Base-by-base conservation (phyloP, 2,888 invertebrate species). In the Notodonta ziczac region DNA sequence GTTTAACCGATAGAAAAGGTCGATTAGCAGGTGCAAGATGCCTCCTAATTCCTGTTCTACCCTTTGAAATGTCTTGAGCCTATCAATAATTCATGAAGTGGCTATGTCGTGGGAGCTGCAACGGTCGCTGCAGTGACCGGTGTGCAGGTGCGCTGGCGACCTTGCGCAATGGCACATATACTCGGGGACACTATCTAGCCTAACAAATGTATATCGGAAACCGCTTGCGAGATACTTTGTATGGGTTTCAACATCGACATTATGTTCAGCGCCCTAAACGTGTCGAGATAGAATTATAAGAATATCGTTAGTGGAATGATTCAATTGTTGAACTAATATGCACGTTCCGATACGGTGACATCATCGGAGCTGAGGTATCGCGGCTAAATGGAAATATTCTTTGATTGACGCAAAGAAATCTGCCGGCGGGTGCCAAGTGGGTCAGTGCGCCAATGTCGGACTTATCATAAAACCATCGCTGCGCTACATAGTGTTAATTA, bases 401-500 rank as follows among this genome's bases (percentile, higher is more conserved):
- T 82, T 84, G 85, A 87, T 89, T 84, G 89, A 88, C 86, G 88
- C 85, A 86, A 85, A 88, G 81, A 77, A 79, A 78, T 78, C 78
- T 75, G 78, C 73, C 70, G 73, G 74, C 71, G 75, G 79, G 78
- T 87, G 90, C 90, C 90, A 91, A 91, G 83, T 91, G 81, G 89
- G 90, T 91, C 87, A 90, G 82, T 88, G 80, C 87, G 88, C 86
- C 91, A 91, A 91, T 92, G 91, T 89, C 90, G 88, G 80, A 81
- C 78, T 82, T 80, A 85, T 86, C 87, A 84, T 90, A 88, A 87
- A 86, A 76, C 78, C 74, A 77, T 74, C 76, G 69, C 63, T 75
- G 71, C 72, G 67, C 76, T 74, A 70, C 72, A 67, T 70, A 69
- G 63, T 67, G 67, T 77, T 85, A 83, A 82, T 86, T 83, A 82